Base-by-base conservation (phyloP, 1,140 invertebrate species). In the Neodiprion pinetum region DNA sequence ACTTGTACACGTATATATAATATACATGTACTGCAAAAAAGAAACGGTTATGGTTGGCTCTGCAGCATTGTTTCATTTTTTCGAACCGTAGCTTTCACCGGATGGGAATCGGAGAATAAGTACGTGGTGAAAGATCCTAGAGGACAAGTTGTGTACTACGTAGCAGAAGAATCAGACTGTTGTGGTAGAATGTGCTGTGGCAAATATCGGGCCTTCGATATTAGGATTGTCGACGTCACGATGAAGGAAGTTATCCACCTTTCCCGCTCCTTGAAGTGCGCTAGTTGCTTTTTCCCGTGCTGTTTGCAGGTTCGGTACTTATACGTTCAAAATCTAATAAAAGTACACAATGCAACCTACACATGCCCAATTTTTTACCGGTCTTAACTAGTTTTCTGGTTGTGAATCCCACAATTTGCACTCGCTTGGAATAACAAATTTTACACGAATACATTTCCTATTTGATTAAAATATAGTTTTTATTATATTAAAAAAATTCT, bases 151-250 rank as follows among this genome's bases (percentile, higher is more conserved):
- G 90, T 98, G 1, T 98, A 94, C 84, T 94, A 92, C 83, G 95
- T 96, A 23, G 92, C 92, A 8, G 97, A 98, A 89, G 93, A 97
- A 73, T 95, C 93, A 66, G 93, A 94, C 84, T 93, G 93, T 77
- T 95, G 94, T 75, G 93, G 92, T 4, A 89, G 96, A 79, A 93
- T 94, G 79, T 96, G 93, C 80, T 94, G 94, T 82, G 96, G 96
- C 2, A 90, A 93, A 0, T 82, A 91, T 23, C 90, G 96, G 68
- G 92, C 94, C 2, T 98, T 98, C 85, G 93, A 95, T 75, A 96
- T 98, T 91, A 93, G 94, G 83, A 93, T 98, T 73, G 90, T 94
- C 70, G 96, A 98, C 84, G 93, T 92, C 80, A 91, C 89, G 78
- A 91, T 91, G 72, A 94, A 93, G 78, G 94, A 97, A 90, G 92